Percentiles rank a stretch among this genome's conserved stretches.
Evolutionary conservation across 2,888 invertebrate species (phyloP).

Genomic region (Pheosia gnoma): DNA sequence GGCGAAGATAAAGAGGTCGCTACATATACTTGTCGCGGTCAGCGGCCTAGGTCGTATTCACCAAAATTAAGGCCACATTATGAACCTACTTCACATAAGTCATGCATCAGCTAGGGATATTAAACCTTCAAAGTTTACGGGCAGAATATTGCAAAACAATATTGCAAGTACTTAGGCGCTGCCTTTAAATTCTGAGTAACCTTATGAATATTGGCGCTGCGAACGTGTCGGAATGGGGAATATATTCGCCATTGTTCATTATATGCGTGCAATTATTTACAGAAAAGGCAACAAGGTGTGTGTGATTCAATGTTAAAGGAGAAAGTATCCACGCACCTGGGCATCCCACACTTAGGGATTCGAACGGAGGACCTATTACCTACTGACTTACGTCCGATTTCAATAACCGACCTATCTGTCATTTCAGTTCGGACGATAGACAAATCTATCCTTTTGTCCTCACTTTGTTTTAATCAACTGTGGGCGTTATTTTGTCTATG

Average conservation of each 20-base stretch:
- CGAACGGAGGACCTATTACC: too few species aligned
- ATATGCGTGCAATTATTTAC: slow-evolving; percentile 10
- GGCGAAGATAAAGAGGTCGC: too few species aligned
- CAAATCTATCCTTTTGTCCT: too few species aligned
- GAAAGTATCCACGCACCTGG: neutral
- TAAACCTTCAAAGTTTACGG: neutral
- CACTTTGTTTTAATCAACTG: too few species aligned
- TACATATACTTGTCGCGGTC: too few species aligned
- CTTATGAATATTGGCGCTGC: slow-evolving; percentile 6
- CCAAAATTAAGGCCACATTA: too few species aligned
- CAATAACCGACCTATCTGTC: too few species aligned
- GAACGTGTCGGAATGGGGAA: slow-evolving; percentile 2
- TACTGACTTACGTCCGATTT: too few species aligned
- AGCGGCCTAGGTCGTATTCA: too few species aligned
- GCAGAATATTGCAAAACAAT: neutral
- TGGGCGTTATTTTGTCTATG: too few species aligned
- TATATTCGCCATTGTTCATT: slow-evolving; percentile 20
- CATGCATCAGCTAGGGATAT: neutral
- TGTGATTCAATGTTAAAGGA: slow-evolving; percentile 12
- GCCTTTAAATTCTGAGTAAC: slow-evolving; percentile 5
- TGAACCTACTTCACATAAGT: too few species aligned
- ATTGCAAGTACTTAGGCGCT: neutral
- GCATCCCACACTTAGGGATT: neutral
- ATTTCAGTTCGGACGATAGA: too few species aligned
- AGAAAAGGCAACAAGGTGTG: slow-evolving; percentile 7